Evolutionary conservation across 2,797 vertebrate species (phyloP).

Genomic region (Danio tinwini): DNA sequence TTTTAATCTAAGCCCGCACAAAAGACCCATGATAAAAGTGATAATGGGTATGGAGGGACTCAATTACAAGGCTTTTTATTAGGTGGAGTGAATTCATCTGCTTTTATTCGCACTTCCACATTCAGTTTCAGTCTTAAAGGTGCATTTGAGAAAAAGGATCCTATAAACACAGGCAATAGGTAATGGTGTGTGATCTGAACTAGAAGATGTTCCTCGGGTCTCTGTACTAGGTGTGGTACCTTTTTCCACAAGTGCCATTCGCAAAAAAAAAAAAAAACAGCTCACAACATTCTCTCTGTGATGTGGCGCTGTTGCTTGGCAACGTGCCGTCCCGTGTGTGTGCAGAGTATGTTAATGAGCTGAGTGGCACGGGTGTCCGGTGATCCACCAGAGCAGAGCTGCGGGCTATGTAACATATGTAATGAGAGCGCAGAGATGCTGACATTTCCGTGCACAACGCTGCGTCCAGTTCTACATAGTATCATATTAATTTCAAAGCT

Average conservation of each 20-base stretch:
- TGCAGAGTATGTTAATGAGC: slow-evolving; percentile 63
- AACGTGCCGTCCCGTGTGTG: slow-evolving; percentile 59
- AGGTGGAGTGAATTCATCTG: neutral
- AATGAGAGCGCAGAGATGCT: slow-evolving; percentile 14
- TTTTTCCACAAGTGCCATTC: slow-evolving; percentile 37
- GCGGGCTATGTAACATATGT: slow-evolving; percentile 40
- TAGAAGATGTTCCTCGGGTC: neutral
- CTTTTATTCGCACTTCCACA: slow-evolving; percentile 23
- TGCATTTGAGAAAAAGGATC: slow-evolving; percentile 9
- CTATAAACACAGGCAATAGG: slow-evolving; percentile 22
- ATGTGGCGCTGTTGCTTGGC: slow-evolving; percentile 60
- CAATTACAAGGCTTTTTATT: slow-evolving; percentile 34
- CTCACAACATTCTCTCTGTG: slow-evolving; percentile 48
- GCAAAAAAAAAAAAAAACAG: slow-evolving; percentile 36
- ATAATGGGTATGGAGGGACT: slow-evolving; percentile 29
- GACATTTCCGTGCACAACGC: slow-evolving; percentile 3
- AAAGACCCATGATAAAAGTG: slow-evolving; percentile 26
- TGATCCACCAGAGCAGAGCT: slow-evolving; percentile 29
- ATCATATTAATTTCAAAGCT: neutral
- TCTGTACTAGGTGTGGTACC: slow-evolving; percentile 34
- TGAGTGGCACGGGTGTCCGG: slow-evolving; percentile 39
- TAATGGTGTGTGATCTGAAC: slow-evolving; percentile 6
- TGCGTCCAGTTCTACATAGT: neutral
- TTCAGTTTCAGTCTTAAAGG: neutral
- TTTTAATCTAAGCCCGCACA: slow-evolving; percentile 4